Base-by-base conservation (phyloP, 2,888 invertebrate species). In the Drosophila neonasuta region DNA sequence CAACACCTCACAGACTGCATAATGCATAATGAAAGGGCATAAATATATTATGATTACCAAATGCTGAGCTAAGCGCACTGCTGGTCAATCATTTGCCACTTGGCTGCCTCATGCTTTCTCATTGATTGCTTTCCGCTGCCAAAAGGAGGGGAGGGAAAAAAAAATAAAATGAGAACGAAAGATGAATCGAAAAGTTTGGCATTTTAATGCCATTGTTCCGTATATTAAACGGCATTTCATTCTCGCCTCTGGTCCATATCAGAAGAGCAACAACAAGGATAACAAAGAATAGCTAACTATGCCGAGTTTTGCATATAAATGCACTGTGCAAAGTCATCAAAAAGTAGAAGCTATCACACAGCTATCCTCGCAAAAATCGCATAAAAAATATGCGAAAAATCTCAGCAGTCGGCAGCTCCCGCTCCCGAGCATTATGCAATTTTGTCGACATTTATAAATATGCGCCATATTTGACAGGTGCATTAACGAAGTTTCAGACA, bases 381-480 rank as follows among this genome's bases (percentile, higher is more conserved):
- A 52, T 41, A 51, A 61, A 74, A 61, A 65, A 77, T 69, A 52
- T 64, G 60, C 39, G 36, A 61, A 49, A 63, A 79, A 76, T 69
- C 65, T 68, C 50, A 58, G 57, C 63, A 54, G 63, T 48, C 64
- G 62, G 52, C 76, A 8, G 45, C 44, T 11, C 4, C 24, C 36
- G 45, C 44, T 11, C 5, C 24, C 36, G 36, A 70, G 84, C 69
- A 78, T 87, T 87, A 86, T 83, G 82, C 86, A 83, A 83, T 83
- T 83, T 86, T 64, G 68, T 60, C 60, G 50, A 82, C 80, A 77
- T 79, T 80, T 71, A 87, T 68, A 85, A 73, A 81, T 71, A 79
- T 78, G 68, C 79, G 71, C 71, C 76, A 80, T 75, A 73, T 86
- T 84, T 87, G 82, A 83, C 82, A 87, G 82, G 88, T 87, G 82